phyloP scores from a whole-genome alignment of 2,797 vertebrate genomes.

The Enoplosus armatus region DNA sequence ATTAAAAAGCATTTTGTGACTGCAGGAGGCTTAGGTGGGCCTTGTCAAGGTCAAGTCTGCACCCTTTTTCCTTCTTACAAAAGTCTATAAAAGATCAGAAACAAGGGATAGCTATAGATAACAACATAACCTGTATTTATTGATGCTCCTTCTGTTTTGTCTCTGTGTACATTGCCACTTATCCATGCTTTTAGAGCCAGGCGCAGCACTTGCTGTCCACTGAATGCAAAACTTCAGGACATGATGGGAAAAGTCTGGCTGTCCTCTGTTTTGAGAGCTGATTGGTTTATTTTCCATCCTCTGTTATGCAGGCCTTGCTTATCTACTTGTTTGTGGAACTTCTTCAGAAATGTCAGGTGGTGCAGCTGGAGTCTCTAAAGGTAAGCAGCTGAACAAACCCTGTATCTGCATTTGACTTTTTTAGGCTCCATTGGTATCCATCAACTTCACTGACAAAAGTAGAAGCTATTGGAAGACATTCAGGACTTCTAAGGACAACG shows the following conservation, averaged over 20 bases:
- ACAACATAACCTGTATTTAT: background rate
- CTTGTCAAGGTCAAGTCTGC: background rate
- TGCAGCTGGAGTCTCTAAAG: slow-evolving; percentile 81
- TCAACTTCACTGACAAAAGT: background rate
- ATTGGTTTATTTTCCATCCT: background rate
- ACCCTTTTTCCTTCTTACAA: background rate
- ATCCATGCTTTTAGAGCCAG: background rate
- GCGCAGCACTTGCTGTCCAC: background rate
- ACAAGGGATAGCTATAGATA: background rate
- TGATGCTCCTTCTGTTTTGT: background rate
- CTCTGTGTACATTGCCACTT: background rate
- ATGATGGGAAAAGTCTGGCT: background rate
- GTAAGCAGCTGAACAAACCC: slow-evolving; percentile 48
- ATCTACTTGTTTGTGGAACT: slow-evolving; percentile 86
- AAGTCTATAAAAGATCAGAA: background rate
- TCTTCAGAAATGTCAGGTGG: slow-evolving; percentile 82
- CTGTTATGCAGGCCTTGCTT: slow-evolving; percentile 75
- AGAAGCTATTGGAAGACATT: background rate
- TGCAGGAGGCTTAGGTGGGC: background rate
- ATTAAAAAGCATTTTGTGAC: background rate
- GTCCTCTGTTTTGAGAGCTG: background rate
- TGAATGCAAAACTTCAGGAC: background rate
- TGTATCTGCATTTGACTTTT: background rate
- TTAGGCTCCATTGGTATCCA: background rate
- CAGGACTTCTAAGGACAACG: background rate